Evolutionary conservation across 2,113 vertebrate species (phyloP).

Genomic region (Caracal caracal): DNA sequence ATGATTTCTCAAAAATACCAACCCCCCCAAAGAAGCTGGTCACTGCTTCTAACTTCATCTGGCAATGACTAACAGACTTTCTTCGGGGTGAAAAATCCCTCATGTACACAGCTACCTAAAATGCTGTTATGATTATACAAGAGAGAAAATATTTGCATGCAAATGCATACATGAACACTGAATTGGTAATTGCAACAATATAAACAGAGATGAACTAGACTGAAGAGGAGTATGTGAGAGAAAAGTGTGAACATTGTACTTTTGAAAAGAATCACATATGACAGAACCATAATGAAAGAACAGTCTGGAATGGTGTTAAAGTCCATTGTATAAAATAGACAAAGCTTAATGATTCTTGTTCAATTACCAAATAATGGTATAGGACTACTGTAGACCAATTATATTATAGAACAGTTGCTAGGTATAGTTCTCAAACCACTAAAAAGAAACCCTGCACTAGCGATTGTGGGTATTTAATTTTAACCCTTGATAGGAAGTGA

Average conservation of each 20-base stretch:
- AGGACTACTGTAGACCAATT: conserved; percentile 1
- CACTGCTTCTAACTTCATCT: conserved; percentile 5
- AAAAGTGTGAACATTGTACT: conserved; percentile 24
- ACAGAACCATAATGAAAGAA: conserved; percentile 35
- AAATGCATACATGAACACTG: background rate
- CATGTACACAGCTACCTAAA: background rate
- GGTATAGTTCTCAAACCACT: conserved; percentile 57
- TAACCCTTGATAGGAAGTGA: conserved; percentile 60
- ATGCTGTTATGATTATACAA: background rate
- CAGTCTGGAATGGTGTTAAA: conserved; percentile 9
- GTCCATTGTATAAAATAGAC: conserved; percentile 1
- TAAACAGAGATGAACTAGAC: background rate
- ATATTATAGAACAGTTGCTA: conserved; percentile 61
- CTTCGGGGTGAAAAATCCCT: conserved; percentile 16
- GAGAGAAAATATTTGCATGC: background rate
- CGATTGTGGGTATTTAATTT: conserved; percentile 60
- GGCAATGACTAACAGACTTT: conserved; percentile 11
- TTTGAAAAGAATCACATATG: conserved; percentile 7
- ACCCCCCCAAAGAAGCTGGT: background rate
- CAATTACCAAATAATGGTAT: conserved; percentile 51
- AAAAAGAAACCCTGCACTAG: conserved; percentile 44
- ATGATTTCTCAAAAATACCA: conserved; percentile 36
- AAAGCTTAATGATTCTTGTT: conserved; percentile 35
- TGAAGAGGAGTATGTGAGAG: background rate
- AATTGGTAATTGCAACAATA: conserved; percentile 14